Conservation (phyloP, 2,113 vertebrate genomes). For the Pantherophis guttatus region DNA sequence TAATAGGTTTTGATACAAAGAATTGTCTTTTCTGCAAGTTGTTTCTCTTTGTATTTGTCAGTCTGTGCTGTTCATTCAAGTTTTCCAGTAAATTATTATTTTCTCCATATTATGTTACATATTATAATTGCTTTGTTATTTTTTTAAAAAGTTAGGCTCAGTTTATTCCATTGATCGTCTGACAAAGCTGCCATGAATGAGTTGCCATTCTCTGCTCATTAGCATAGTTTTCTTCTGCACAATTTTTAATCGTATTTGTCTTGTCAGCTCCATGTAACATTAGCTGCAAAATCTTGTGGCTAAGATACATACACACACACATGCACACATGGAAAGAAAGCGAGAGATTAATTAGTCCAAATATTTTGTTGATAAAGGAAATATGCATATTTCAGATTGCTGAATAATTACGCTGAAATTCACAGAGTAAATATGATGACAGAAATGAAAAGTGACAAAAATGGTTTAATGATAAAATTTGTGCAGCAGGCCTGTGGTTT, state of each 20-base stretch:
- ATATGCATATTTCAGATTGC: constrained; percentile 60
- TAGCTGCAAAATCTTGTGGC: constrained; percentile 56
- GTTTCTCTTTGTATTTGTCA: constrained; percentile 59
- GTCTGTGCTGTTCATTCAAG: constrained; percentile 40
- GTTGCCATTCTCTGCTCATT: constrained; percentile 58
- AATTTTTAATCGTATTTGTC: constrained; percentile 69
- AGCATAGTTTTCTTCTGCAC: constrained; percentile 67
- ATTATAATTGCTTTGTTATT: constrained; percentile 71
- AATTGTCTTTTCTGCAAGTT: constrained; percentile 60
- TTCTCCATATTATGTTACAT: constrained; percentile 63
- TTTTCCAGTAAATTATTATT: constrained; percentile 69
- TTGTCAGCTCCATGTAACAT: constrained; percentile 65
- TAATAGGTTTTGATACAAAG: constrained; percentile 62
- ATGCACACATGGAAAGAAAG: neutral
- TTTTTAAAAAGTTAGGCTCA: constrained; percentile 60
- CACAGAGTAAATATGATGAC: constrained; percentile 39
- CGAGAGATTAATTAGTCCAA: constrained; percentile 63
- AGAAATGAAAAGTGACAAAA: constrained; percentile 35
- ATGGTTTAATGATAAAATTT: neutral
- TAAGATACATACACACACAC: constrained; percentile 2
- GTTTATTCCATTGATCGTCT: constrained; percentile 63
- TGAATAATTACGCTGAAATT: constrained; percentile 58
- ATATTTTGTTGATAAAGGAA: constrained; percentile 67
- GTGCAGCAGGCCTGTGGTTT: neutral
- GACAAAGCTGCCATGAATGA: constrained; percentile 52